These are phyloP conservation scores for Myodes glareolus DNA, from an alignment of 2,113 vertebrate species.

Conservation along the genomic window DNA sequence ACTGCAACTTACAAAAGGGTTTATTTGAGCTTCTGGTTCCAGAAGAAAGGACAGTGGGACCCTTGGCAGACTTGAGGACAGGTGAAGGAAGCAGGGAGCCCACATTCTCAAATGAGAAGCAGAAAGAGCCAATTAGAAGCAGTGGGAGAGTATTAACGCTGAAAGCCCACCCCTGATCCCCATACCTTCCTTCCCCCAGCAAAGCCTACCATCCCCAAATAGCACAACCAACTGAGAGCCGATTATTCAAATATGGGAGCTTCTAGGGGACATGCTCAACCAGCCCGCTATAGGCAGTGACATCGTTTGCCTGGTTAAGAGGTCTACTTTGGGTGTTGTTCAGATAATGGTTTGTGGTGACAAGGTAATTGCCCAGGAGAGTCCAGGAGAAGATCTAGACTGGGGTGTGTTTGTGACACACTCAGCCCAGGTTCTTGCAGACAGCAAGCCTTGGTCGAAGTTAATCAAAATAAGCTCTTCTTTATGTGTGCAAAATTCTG, in stretches of 20 bases:
- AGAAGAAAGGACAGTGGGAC: neutral
- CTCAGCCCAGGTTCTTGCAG: neutral
- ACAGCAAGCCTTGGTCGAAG: neutral
- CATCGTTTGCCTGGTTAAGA: neutral
- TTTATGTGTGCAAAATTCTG: neutral
- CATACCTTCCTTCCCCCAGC: neutral
- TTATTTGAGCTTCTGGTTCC: neutral
- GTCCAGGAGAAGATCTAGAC: neutral
- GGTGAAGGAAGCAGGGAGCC: neutral
- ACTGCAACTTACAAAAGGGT: neutral
- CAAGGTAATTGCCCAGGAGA: neutral
- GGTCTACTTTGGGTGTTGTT: neutral
- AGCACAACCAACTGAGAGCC: neutral
- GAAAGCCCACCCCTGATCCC: neutral
- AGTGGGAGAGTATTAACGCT: neutral
- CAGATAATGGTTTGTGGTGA: neutral
- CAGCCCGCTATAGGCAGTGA: neutral
- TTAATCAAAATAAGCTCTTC: neutral
- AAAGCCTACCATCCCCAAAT: neutral
- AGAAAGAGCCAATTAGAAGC: neutral
- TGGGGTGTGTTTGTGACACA: neutral
- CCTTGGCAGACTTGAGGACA: neutral
- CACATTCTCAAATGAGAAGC: neutral
- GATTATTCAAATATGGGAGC: neutral
- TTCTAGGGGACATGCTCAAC: neutral